Percentiles rank a stretch among this genome's conserved stretches.
phyloP scores from a whole-genome alignment of 2,113 vertebrate species.

The Choloepus hoffmanni region DNA sequence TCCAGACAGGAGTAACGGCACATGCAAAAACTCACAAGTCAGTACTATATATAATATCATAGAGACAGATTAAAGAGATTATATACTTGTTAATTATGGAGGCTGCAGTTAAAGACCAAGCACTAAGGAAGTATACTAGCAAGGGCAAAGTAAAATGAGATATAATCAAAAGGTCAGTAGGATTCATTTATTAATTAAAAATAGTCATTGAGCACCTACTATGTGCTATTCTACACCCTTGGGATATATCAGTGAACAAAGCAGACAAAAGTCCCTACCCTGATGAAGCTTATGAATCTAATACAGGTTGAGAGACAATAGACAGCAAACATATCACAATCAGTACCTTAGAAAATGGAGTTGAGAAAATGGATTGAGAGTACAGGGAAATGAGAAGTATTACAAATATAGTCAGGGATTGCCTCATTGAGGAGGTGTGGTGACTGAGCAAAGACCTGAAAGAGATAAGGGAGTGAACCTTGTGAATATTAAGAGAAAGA shows the following conservation, averaged over 20 bases:
- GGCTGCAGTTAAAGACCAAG: background rate
- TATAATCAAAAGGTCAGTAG: background rate
- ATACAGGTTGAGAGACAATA: background rate
- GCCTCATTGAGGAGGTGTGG: background rate
- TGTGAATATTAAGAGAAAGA: slow-evolving; percentile 4
- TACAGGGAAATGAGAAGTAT: background rate
- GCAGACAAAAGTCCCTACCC: background rate
- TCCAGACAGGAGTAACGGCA: background rate
- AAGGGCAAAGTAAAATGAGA: background rate
- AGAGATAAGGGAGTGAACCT: background rate
- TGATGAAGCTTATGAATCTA: background rate
- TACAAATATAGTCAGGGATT: background rate
- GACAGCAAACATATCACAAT: background rate
- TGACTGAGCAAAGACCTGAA: background rate
- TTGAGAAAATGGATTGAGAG: background rate
- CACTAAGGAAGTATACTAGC: background rate
- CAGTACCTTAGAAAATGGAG: background rate
- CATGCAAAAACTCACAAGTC: background rate
- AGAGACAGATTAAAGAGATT: background rate
- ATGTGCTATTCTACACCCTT: background rate
- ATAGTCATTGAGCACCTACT: background rate
- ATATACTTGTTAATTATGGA: background rate
- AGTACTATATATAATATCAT: background rate
- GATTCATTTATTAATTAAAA: slow-evolving; percentile 37
- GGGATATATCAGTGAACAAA: background rate